phyloP scores from a whole-genome alignment of 1,140 invertebrate genomes.

The Dryas iulia region DNA sequence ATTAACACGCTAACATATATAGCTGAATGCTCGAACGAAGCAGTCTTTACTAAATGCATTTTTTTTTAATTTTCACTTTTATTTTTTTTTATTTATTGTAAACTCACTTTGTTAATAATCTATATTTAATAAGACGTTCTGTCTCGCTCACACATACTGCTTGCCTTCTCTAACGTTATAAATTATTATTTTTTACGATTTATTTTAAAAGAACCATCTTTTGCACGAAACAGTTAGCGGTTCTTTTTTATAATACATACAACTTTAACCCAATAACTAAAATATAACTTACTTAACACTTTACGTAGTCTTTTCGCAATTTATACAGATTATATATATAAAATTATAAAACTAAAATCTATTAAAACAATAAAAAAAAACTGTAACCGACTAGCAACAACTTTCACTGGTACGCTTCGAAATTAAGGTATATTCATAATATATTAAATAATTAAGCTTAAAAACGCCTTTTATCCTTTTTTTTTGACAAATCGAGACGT shows the following conservation, averaged over 20 bases:
- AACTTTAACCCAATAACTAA: not conserved
- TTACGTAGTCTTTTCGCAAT: not conserved
- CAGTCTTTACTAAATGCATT: constrained; percentile 4
- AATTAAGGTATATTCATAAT: no score
- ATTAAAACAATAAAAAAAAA: not conserved
- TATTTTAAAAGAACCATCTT: not conserved
- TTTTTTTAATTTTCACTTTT: not conserved
- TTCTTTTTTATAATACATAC: not conserved
- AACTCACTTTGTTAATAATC: not conserved
- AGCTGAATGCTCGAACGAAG: not conserved
- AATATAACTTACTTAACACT: not conserved
- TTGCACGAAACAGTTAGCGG: not conserved
- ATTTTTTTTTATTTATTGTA: not conserved
- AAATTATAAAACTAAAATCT: not conserved
- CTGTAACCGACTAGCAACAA: constrained; percentile 2
- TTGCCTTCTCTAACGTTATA: not conserved
- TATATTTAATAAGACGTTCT: not conserved
- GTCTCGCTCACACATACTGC: not conserved
- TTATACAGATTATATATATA: not conserved
- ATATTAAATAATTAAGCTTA: no score
- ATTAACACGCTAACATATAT: not conserved
- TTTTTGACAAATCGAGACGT: not conserved
- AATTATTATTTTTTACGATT: not conserved
- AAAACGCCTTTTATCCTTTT: no score
- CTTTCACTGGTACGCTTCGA: not conserved